Conservation (phyloP, 2,797 vertebrate genomes). For the Adrianichthys oophorus region DNA sequence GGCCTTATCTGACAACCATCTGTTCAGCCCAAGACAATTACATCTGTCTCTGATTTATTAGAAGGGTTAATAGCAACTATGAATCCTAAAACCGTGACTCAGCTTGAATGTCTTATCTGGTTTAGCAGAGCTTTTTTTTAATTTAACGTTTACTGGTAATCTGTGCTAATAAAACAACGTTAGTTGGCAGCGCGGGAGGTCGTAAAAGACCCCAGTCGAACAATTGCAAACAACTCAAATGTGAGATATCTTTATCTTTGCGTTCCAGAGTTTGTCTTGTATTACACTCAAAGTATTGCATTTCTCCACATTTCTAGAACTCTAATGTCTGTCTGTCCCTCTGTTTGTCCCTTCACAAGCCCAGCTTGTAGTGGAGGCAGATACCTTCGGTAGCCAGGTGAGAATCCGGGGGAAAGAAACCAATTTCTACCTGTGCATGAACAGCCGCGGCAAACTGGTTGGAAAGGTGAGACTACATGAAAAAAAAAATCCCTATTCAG, state of each 20-base stretch:
- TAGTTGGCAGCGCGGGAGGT: conserved; percentile 13
- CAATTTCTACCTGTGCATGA: conserved; percentile 86
- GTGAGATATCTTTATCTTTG: not conserved
- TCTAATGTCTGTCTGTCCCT: conserved; percentile 79
- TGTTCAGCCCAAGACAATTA: conserved; percentile 60
- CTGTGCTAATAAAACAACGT: conserved; percentile 20
- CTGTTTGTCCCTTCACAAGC: conserved; percentile 86
- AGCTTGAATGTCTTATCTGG: conserved; percentile 34
- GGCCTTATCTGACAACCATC: conserved; percentile 68
- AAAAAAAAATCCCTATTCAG: not conserved
- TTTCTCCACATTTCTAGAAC: conserved; percentile 27
- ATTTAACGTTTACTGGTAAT: conserved; percentile 41
- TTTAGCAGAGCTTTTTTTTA: conserved; percentile 37
- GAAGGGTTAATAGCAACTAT: conserved; percentile 47
- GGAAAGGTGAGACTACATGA: conserved; percentile 78
- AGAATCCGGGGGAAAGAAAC: conserved; percentile 85
- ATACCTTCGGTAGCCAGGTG: conserved; percentile 86
- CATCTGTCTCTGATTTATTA: conserved; percentile 64
- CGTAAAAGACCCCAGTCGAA: conserved; percentile 4
- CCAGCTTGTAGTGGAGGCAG: conserved; percentile 87
- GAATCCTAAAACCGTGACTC: conserved; percentile 47
- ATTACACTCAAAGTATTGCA: not conserved
- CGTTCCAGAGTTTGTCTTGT: not conserved
- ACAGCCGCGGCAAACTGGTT: conserved; percentile 82
- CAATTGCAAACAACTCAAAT: conserved; percentile 1